Base-by-base conservation (phyloP, 2,888 invertebrate species). In the Volucella bombylans region DNA sequence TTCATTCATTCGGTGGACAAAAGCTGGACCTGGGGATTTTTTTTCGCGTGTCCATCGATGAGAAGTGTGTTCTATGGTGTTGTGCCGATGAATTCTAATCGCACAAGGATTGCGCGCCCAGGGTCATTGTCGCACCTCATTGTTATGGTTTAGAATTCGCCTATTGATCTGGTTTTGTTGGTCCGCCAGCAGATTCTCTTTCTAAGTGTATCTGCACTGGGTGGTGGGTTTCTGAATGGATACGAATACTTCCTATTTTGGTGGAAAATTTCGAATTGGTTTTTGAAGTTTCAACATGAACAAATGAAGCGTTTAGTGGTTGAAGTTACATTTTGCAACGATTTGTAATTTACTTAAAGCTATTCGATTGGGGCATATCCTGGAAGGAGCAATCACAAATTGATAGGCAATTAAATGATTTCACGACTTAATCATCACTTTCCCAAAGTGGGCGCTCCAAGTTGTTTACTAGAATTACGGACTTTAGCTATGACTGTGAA, bases 101-200 rank as follows among this genome's bases (percentile, higher is more conserved):
- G 81, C 72, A 85, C 65, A 67, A 81, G 71, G 85, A 81, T 81
- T 76, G 55, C 62, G 50, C 62, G 81, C 85, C 81, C 71, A 71
- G 50, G 85, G 85, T 81, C 76, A 85, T 85, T 80, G 85, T 85
- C 85, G 76, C 85, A 85, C 85, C 85, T 85, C 81, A 85, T 81
- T 85, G 76, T 72, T 80, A 67, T 62, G 62, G 74, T 80, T 80
- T 65, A 59, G 83, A 76, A 76, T 80, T 83, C 67, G 67, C 71
- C 83, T 65, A 65, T 67, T 50, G 71, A 65, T 54, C 11, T 57
- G 43, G 55, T 59, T 71, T 65, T 59, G 65, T 74, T 43, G 23
- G 62, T 78, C 50, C 62, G 64, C 31, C 31, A 31, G 31, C 6
- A 31, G 68, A 73, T 83, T 79, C 52, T 61, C 65, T 50, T 38